Conservation (phyloP, 2,797 vertebrate species). For the Peromyscus attwateri region DNA sequence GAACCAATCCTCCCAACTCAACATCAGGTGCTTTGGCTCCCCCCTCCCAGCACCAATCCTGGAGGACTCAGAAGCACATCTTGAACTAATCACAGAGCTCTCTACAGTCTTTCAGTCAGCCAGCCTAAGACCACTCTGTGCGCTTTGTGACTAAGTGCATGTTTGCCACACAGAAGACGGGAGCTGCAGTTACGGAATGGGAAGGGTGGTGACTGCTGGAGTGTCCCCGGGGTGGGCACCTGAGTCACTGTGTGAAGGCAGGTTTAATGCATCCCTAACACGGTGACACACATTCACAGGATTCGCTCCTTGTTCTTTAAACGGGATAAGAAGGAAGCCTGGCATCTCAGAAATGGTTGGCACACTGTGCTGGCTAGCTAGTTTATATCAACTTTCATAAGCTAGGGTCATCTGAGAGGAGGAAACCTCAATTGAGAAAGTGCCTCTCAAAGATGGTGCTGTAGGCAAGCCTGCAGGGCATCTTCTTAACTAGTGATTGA, state of each 20-base stretch:
- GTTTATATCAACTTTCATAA: neutral
- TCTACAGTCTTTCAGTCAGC: neutral
- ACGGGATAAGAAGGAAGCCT: neutral
- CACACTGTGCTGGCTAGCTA: neutral
- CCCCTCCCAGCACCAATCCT: too few species aligned
- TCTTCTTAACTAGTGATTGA: neutral
- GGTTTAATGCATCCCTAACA: neutral
- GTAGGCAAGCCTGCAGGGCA: neutral
- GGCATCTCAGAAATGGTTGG: neutral
- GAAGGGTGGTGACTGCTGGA: neutral
- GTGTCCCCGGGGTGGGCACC: neutral
- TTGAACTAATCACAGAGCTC: neutral
- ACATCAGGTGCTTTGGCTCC: neutral
- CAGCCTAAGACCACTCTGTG: neutral
- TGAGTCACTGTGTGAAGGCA: neutral
- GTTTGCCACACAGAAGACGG: neutral
- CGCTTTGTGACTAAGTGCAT: neutral
- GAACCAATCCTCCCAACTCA: neutral
- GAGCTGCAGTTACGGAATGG: rapidly evolving
- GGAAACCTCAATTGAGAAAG: neutral
- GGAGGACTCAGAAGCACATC: neutral
- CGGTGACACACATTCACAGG: too few species aligned
- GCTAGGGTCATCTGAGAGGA: neutral
- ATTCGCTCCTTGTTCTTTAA: neutral
- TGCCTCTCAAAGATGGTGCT: neutral